phyloP scores from a whole-genome alignment of 2,797 vertebrate genomes.

The Manis crassicaudata region DNA sequence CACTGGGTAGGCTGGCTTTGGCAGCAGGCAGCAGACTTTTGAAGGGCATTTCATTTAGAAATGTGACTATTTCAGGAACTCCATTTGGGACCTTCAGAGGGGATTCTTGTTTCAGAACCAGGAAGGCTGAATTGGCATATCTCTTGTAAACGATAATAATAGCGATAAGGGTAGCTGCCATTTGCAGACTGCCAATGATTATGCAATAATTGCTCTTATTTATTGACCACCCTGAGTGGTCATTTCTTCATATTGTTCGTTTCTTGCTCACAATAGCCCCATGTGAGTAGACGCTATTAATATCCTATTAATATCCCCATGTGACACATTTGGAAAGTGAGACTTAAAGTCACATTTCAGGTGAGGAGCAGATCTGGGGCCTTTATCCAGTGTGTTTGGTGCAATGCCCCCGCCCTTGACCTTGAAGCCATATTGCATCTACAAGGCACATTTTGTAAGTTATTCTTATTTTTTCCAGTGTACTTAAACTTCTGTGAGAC shows the following conservation, averaged over 20 bases:
- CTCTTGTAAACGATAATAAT: neutral
- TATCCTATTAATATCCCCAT: neutral
- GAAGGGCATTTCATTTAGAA: slow-evolving; percentile 51
- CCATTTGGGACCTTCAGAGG: slow-evolving; percentile 22
- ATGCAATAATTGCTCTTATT: neutral
- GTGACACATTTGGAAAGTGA: neutral
- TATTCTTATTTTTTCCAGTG: neutral
- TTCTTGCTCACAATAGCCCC: neutral
- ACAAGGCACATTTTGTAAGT: neutral
- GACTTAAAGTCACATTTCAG: neutral
- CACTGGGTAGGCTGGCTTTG: neutral
- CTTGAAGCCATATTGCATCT: neutral
- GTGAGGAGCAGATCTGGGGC: neutral
- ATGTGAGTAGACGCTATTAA: neutral
- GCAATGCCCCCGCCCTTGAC: neutral
- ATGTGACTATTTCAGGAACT: slow-evolving; percentile 49
- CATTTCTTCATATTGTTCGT: neutral
- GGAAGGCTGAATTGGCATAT: neutral
- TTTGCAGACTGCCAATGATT: neutral
- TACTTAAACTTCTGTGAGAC: neutral
- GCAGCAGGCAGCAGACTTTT: neutral
- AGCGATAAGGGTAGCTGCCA: neutral
- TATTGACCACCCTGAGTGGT: neutral
- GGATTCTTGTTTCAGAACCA: slow-evolving; percentile 32
- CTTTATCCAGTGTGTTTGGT: neutral